Percentiles rank a stretch among this genome's conserved stretches.
Evolutionary conservation across 2,797 vertebrate genomes (phyloP).

Genomic region (Sebastes aleutianus): DNA sequence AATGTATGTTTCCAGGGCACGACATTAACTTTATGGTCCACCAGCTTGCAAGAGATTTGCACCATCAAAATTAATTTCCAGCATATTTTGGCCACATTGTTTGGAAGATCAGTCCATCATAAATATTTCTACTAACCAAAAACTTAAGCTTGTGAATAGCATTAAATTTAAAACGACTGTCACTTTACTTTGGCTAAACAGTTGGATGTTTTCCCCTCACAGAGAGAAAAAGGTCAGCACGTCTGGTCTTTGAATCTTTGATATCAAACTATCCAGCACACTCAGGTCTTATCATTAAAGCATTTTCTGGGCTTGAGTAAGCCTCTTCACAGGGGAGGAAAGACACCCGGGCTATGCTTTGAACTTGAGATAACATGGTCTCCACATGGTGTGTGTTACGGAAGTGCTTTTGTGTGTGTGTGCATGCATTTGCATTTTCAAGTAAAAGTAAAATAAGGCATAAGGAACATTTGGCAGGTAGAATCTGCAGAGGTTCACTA

Average conservation of each 20-base stretch:
- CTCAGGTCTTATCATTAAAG: slow-evolving; percentile 78
- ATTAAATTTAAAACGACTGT: neutral
- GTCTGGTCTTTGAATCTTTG: slow-evolving; percentile 58
- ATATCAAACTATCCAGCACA: slow-evolving; percentile 61
- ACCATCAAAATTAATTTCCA: neutral
- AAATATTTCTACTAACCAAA: neutral
- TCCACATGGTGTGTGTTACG: slow-evolving; percentile 72
- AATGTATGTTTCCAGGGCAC: neutral
- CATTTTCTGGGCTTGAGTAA: slow-evolving; percentile 75
- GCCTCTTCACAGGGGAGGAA: slow-evolving; percentile 57
- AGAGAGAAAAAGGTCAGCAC: slow-evolving; percentile 46
- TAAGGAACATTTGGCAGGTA: slow-evolving; percentile 7
- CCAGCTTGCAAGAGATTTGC: neutral
- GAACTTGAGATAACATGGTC: slow-evolving; percentile 80
- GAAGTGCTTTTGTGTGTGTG: slow-evolving; percentile 25
- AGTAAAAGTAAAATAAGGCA: slow-evolving; percentile 20
- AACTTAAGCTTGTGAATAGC: neutral
- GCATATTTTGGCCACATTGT: neutral
- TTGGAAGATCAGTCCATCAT: neutral
- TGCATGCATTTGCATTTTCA: slow-evolving; percentile 36
- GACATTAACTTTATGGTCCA: neutral
- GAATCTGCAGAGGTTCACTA: neutral
- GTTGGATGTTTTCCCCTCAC: slow-evolving; percentile 15
- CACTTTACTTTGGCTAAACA: neutral
- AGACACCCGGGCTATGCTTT: slow-evolving; percentile 68